Evolutionary conservation across 2,888 invertebrate species (phyloP), one percentile per base, ranked within the genome.

Genomic region (Pachymerium ferrugineum): DNA sequence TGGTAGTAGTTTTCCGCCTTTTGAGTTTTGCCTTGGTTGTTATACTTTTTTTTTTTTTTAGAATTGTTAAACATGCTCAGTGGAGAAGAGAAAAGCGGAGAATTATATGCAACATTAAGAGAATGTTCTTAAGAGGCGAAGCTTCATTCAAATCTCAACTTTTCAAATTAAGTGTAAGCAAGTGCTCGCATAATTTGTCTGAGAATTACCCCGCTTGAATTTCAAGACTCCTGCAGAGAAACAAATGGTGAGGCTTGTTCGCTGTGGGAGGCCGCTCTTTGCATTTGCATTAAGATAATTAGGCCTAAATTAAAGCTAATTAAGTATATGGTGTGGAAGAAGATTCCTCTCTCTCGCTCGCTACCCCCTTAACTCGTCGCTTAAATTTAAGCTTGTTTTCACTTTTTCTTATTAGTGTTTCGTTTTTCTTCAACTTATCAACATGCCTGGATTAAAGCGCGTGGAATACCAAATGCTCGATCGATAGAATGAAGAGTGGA

Each of bases 81-180:
- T 62, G 62, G 62, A 62, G 62, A 62, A 62, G 62, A 62, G 62
- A 62, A 62, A 62, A 62, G 62, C 62, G 62, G 25, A 28, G 62
- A 62, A 62, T 62, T 62, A 62, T 62, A 62, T 62, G 62, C 25
- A 62, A 62, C 62, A 62, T 62, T 62, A 62, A n/a, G 28, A 8
- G 62, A 62, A 62, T 62, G 62, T 62, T 62, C 62, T 62, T 62
- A 62, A 62, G 62, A 62, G 62, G 62, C 62, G 62, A 62, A 25
- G 62, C 14, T 62, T 62, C 62, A 62, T 62, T 62, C 62, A 62
- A 62, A 62, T 62, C 62, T 62, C 22, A 62, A 62, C 25, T 62
- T 62, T 62, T 62, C 62, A 62, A 62, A 62, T 62, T 62, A 62
- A 62, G 62, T 62, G 62, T 62, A 62, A 62, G 62, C 62, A 62